Evolutionary conservation across 2,113 vertebrate genomes (phyloP), one percentile per base, ranked within the genome.

Genomic region (Lepus europaeus): DNA sequence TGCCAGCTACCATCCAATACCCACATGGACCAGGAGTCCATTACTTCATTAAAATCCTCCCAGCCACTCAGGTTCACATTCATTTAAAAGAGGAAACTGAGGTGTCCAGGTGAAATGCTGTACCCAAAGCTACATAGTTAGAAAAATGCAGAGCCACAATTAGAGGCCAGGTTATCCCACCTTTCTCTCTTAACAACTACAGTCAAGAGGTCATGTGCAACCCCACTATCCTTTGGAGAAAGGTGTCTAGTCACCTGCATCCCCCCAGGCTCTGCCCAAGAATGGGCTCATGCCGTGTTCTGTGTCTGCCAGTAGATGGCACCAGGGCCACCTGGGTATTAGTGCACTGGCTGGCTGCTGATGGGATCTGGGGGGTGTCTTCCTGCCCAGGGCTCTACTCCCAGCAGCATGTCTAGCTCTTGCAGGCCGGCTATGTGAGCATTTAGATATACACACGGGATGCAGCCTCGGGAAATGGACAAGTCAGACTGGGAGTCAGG

Each of bases 331-430:
- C 45, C 0, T 45, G 2, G 9, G 25, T 29, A 5, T 29, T 6
- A 29, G 9, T 2, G 14, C 20, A 68, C 59, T 56, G 4, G 31
- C 11, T 0, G 51, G 70, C 25, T 23, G 6, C 25, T 9, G 9
- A 13, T 0, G 1, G 36, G 2, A 25, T 17, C 12, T 3, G 3
- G 14, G 20, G 14, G n/a, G 6, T 10, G 1, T 27, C 39, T 39
- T 69, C 59, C 17, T 19, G 12, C 56, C 2, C 39, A 66, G 69
- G n/a, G 49, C 59, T 77, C 51, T 31, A 17, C 16, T 53, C 59
- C 36, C 45, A 7, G 72, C 39, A 64, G 14, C 49, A 25, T 7
- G 13, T 23, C n/a, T 36, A 64, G 20, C 31, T 76, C 61, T 10
- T 53, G 82, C 63, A 79, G 53, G 39, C 20, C 10, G 6, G 9